Conservation (phyloP, 2,113 vertebrate genomes). For the Rhinoptilus africanus region DNA sequence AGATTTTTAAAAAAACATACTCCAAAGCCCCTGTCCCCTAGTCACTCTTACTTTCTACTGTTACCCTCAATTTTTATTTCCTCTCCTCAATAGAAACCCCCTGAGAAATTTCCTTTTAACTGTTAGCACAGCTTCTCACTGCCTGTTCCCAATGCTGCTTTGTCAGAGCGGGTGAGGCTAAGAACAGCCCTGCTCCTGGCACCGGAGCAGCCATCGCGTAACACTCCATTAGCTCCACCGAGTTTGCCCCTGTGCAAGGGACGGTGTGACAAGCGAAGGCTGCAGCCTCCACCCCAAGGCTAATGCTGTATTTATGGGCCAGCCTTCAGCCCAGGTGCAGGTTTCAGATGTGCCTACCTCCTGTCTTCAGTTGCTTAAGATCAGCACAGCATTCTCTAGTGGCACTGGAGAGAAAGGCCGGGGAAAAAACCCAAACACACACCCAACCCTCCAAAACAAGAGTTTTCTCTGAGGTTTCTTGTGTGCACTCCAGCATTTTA, state of each 20-base stretch:
- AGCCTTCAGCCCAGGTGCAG: not conserved
- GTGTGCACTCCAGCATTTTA: not conserved
- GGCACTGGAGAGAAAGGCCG: not conserved
- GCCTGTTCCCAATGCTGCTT: not conserved
- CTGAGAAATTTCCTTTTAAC: not conserved
- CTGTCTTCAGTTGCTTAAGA: not conserved
- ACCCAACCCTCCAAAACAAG: not conserved
- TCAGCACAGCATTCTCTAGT: not conserved
- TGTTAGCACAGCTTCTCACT: not conserved
- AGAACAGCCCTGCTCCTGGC: not conserved
- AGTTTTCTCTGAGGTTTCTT: not conserved
- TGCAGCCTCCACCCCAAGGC: not conserved
- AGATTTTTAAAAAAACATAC: not conserved
- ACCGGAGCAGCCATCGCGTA: accelerated
- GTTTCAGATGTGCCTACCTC: not conserved
- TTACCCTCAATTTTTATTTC: not conserved
- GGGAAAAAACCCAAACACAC: not conserved
- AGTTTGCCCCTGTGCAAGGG: not conserved
- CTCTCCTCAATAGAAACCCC: not conserved
- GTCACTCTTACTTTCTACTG: not conserved
- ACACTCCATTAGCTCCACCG: not conserved
- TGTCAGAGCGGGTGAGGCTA: not conserved
- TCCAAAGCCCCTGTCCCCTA: not conserved
- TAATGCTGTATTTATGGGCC: not conserved
- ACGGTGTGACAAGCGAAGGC: not conserved